Base-by-base conservation (phyloP, 2,797 vertebrate genomes). In the Corythornis leucogaster region DNA sequence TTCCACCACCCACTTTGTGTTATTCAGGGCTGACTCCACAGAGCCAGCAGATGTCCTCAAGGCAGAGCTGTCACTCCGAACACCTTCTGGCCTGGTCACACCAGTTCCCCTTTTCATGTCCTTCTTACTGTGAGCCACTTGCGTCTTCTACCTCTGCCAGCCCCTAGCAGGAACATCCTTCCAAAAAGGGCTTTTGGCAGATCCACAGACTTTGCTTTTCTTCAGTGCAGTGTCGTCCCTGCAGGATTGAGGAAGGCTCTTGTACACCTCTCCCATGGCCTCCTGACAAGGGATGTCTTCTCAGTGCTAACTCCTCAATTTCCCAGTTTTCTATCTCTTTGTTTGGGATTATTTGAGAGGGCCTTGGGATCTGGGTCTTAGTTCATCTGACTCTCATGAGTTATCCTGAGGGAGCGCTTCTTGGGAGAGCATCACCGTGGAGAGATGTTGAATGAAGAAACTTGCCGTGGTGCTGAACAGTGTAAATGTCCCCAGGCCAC, bases 111-210 rank as follows among this genome's bases (percentile, higher is more conserved):
- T 87, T 59, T 80, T 40, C 6, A 43, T 25, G 20, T 53, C 15
- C 19, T 15, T 85, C 31, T 90, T 71, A 40, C 31, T 71, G 24
- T 26, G 35, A 90, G 9, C 19, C 35, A 17, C 30, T 74, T 70
- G 24, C 11, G 9, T 76, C 20, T 74, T 61, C 42, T 53, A 24
- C 8, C 30, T 70, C 21, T 63, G 30, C 30, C 61, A 85, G 68
- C 25, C 9, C 0, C 0, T 15, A 1, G 1, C 25, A 57, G 0
- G 1, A 77, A 2, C 21, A 79, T 8, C 45, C 13, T 73, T 84
- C 31, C 10, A 53, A 53, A 70, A 40, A 79, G 7, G 18, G 11
- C 11, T 85, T 75, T 57, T 57, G 63, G 26, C 40, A 84, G 25
- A 57, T n/a, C 30, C 3, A 3, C 21, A 71, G 70, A 5, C 22